Conservation (phyloP, 1,140 invertebrate genomes). For the Heliconius hewitsoni region DNA sequence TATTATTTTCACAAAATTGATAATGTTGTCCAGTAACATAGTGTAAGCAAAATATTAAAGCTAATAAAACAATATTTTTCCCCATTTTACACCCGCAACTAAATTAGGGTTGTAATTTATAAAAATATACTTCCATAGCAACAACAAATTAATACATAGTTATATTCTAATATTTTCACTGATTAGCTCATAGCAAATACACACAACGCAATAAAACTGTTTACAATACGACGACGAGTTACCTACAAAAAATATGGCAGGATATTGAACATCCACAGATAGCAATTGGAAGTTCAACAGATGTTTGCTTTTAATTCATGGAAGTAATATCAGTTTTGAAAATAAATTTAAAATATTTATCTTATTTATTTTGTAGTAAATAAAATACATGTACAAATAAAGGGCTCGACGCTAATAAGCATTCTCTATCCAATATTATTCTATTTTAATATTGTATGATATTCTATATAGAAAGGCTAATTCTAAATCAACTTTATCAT, state of each 20-base stretch:
- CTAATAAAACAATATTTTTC: constrained; percentile 40
- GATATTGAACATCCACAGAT: constrained; percentile 17
- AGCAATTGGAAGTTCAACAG: not conserved
- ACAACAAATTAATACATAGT: constrained; percentile 20
- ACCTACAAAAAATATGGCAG: constrained; percentile 41
- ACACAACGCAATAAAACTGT: constrained; percentile 45
- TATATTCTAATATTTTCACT: not conserved
- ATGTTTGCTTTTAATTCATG: not conserved
- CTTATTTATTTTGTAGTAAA: too few species aligned
- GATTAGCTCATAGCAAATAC: constrained; percentile 25
- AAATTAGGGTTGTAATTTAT: constrained; percentile 20
- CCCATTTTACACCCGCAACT: constrained; percentile 35
- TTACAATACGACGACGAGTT: constrained; percentile 35
- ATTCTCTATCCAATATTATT: too few species aligned
- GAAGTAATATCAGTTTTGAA: too few species aligned
- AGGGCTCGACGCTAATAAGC: too few species aligned
- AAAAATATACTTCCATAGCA: constrained; percentile 33
- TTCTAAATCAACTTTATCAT: too few species aligned
- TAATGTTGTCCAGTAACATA: constrained; percentile 48
- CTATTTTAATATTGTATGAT: too few species aligned
- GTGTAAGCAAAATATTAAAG: constrained; percentile 47
- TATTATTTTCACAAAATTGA: constrained; percentile 56
- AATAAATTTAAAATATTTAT: too few species aligned
- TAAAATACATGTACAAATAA: too few species aligned
- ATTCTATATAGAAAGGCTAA: too few species aligned